These are phyloP conservation scores for Crossocerus cetratus DNA, from an alignment of 2,888 invertebrate genomes.

Conservation along the genomic window DNA sequence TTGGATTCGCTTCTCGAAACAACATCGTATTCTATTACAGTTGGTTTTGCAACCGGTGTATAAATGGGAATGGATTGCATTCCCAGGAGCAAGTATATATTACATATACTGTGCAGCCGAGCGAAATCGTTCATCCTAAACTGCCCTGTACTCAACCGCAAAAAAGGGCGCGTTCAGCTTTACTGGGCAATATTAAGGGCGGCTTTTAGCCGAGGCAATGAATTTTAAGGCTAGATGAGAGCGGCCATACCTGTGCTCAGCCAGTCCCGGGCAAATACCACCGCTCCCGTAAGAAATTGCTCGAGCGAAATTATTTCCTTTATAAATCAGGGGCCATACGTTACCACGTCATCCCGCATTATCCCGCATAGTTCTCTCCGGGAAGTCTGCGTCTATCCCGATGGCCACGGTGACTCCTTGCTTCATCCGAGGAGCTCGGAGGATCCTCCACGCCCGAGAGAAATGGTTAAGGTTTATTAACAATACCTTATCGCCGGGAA, in stretches of 20 bases:
- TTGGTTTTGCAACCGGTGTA: too few relatives aligned
- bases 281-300: slow-evolving; percentile 67
- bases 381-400: slow-evolving; percentile 15
- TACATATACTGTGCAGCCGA: too few relatives aligned
- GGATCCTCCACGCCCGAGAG: slow-evolving; percentile 20
- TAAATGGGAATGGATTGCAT: too few relatives aligned
- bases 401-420: slow-evolving; percentile 30
- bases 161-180: slow-evolving; percentile 34
- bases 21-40: too few relatives aligned
- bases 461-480: slow-evolving; percentile 59
- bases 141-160: not conserved
- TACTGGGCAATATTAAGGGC: slow-evolving; percentile 61
- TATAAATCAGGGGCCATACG: slow-evolving; percentile 74
- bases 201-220: slow-evolving; percentile 65
- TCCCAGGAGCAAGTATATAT: too few relatives aligned
- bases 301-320: slow-evolving; percentile 72
- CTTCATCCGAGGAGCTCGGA: slow-evolving; percentile 25
- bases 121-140: too few relatives aligned
- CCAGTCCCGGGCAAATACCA: slow-evolving; percentile 39
- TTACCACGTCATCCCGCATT: slow-evolving; percentile 62
- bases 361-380: slow-evolving; percentile 47
- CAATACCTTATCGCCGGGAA: slow-evolving; percentile 53
- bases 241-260: slow-evolving; percentile 34
- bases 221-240: slow-evolving; percentile 64
- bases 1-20: too few relatives aligned